Base-by-base conservation (phyloP, 30 jellyfish, hydroid and myxozoan species). In the Mastigias papua region DNA sequence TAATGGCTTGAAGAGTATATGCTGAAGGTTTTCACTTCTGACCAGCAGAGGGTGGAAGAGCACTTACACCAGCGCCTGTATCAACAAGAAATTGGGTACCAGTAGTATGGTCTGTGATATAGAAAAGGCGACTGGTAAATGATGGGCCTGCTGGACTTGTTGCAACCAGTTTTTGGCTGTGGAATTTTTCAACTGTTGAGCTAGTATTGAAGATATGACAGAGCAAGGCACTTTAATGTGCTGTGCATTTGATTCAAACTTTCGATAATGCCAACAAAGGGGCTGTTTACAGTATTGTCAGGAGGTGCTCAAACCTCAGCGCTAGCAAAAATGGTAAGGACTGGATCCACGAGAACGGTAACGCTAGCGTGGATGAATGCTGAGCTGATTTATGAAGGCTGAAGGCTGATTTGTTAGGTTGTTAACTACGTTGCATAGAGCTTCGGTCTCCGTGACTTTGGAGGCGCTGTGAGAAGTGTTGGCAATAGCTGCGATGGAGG, bases 21-120 rank as follows among this genome's bases (percentile, higher is more conserved):
- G 81, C 8, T 5, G 61, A 69, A 28, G 81, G 63, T 29, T 33
- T 33, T 1, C 61, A 27, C 32, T 69, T 69, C 57, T 69, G 63
- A 69, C 63, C 30, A 31, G 7, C 63, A 2, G 63, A 69, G 15
- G 81, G 81, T 10, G 81, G 63, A 9, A 33, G 4, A 69, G 33
- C 81, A 69, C 81, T 69, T 6, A 46, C 60, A n/a, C n/a, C n/a
- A n/a, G n/a, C n/a, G n/a, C n/a, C n/a, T n/a, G n/a, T n/a, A n/a
- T n/a, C n/a, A n/a, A 46, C 60, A 16, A 46, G 60, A 46, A 46
- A 46, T 6, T 16, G 60, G 8, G 60, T 46, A 16, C 60, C 60
- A 46, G 60, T 46, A 16, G 60, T 8, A 6, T 16, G 60, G 16
- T 46, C 60, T 8, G 60, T 46, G n/a, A n/a, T n/a, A n/a, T n/a